Evolutionary conservation across 2,797 vertebrate species (phyloP), one percentile per base, ranked within the genome.

Genomic region (Leuciscus waleckii): DNA sequence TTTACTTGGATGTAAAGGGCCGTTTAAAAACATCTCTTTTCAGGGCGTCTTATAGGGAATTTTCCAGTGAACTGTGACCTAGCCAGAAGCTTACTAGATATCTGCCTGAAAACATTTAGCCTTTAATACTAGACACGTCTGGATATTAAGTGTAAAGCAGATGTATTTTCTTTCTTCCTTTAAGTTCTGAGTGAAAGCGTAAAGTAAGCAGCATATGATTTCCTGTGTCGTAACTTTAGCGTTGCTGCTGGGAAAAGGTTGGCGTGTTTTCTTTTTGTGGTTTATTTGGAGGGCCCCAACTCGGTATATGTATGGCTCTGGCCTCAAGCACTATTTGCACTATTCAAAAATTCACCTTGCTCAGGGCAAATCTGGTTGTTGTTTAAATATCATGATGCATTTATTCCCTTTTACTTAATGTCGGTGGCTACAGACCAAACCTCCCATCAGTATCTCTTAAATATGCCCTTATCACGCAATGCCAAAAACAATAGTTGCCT

Each of bases 301-400:
- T 81, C 81, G 23, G 78, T 73, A 79, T 67, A 67, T 54, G 29
- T 69, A 56, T 69, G 70, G 49, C 56, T 83, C 32, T 81, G 67
- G 83, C 81, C 65, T 83, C 49, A 29, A 32, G 85, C 78, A 69
- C 82, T 89, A 89, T 97, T 96, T 97, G 97, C 97, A 97, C 97
- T 97, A 94, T 94, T 91, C 93, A 92, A 86, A 91, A 90, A 94
- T 95, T 88, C 95, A 92, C 93, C 93, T 95, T 94, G 96, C 98
- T 98, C 98, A 98, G 97, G 97, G 95, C 94, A 92, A 93, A 87
- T 93, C 84, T 92, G 93, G 89, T 89, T 91, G 87, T 79, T 79
- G 89, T 88, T 91, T 90, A 88, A 93, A 91, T 92, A 90, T 92
- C 89, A 93, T 92, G 86, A 89, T 91, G 88, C 61, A 87, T 85